Evolutionary conservation across 2,113 vertebrate genomes (phyloP).

Genomic region (Labeo catla): DNA sequence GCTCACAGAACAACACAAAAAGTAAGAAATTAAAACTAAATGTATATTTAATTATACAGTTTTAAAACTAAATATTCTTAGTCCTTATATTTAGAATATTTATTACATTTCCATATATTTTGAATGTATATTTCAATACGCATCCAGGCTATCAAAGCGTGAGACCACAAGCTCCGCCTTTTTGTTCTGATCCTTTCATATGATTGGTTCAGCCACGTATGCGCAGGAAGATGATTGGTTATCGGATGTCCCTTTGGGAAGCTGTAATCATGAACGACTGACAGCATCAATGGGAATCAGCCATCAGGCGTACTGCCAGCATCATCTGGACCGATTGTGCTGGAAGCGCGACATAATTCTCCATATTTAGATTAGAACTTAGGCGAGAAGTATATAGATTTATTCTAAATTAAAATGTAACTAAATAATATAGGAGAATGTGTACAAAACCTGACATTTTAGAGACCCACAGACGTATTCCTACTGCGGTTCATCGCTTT

Average conservation of each 20-base stretch:
- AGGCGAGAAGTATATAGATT: neutral
- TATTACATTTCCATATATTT: neutral
- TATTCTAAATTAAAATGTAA: neutral
- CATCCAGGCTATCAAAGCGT: neutral
- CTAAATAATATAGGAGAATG: slow-evolving; percentile 16
- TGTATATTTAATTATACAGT: neutral
- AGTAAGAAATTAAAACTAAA: neutral
- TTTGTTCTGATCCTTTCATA: neutral
- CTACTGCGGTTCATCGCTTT: neutral
- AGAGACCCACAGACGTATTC: neutral
- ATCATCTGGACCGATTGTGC: slow-evolving; percentile 42
- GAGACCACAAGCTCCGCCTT: neutral
- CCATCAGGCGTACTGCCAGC: slow-evolving; percentile 17
- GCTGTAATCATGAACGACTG: neutral
- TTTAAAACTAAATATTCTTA: neutral
- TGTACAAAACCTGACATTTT: neutral
- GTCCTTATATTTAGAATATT: neutral
- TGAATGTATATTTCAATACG: neutral
- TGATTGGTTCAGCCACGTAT: slow-evolving; percentile 42
- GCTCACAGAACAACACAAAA: neutral
- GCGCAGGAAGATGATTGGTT: slow-evolving; percentile 45
- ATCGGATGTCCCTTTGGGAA: neutral
- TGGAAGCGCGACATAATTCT: neutral
- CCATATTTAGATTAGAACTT: neutral
- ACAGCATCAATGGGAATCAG: slow-evolving; percentile 33